Conservation (phyloP, 1,140 invertebrate species). For the Scaptomyza graminum region DNA sequence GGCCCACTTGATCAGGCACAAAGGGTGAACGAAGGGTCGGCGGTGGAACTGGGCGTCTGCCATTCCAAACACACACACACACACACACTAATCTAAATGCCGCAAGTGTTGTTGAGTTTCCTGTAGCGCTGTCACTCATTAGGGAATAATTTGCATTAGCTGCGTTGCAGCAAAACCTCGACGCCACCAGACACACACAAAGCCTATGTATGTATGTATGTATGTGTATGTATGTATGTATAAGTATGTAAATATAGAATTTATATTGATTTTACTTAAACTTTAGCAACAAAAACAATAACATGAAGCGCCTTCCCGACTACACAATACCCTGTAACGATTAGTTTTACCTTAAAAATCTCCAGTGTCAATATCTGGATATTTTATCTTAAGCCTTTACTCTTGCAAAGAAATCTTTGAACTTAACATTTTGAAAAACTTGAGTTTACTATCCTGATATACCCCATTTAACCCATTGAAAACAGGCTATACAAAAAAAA, state of each 20-base stretch:
- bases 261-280: constrained; percentile 72
- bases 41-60: constrained; percentile 16
- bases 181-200: constrained; percentile 12
- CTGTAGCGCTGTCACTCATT: constrained; percentile 69
- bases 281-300: constrained; percentile 43
- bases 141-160: constrained; percentile 67
- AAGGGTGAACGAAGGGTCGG: neutral
- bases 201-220: constrained; percentile 2
- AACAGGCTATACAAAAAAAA: neutral
- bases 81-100: constrained; percentile 70
- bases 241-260: neutral
- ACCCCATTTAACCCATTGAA: neutral
- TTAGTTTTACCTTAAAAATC: too few relatives aligned
- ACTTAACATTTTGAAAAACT: neutral
- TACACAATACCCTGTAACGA: neutral
- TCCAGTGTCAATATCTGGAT: too few relatives aligned
- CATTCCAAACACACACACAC: neutral
- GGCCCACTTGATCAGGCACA: constrained; percentile 60
- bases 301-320: neutral
- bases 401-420: too few relatives aligned
- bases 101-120: constrained; percentile 74
- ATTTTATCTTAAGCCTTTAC: too few relatives aligned
- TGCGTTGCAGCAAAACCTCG: constrained; percentile 33
- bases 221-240: neutral
- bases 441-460: neutral